Percentiles rank a stretch among this genome's conserved stretches.
These are phyloP conservation scores for Drosophila seguyi DNA, from an alignment of 1,140 invertebrate species.

Conservation along the genomic window DNA sequence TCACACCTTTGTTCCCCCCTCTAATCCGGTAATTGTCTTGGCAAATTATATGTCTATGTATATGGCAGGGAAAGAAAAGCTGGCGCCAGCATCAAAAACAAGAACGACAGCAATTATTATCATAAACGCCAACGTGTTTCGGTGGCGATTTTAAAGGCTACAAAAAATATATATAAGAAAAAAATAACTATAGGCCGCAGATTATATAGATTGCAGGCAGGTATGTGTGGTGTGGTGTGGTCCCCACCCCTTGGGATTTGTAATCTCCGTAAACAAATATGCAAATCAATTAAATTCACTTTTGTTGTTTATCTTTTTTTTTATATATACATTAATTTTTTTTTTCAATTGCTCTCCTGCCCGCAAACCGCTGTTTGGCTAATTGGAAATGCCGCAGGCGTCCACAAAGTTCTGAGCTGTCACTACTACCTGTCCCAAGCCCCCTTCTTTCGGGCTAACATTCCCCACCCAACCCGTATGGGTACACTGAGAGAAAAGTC, in stretches of 20 bases:
- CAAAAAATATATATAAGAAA: constrained; percentile 3
- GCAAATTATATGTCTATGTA: constrained; percentile 59
- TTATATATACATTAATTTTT: constrained; percentile 15
- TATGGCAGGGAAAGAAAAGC: constrained; percentile 50
- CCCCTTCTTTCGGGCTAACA: constrained; percentile 11
- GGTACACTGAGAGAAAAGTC: not conserved
- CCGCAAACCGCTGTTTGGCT: constrained; percentile 59
- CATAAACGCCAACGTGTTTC: constrained; percentile 62
- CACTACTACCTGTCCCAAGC: constrained; percentile 25
- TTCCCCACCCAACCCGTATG: not conserved
- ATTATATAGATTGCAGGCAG: constrained; percentile 21
- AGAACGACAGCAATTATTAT: constrained; percentile 32
- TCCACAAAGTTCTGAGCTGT: constrained; percentile 46
- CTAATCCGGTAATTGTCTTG: constrained; percentile 32
- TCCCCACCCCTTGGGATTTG: constrained; percentile 13
- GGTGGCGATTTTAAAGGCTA: constrained; percentile 26
- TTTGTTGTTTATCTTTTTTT: constrained; percentile 54
- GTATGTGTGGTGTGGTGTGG: constrained; percentile 10
- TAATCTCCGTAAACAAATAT: constrained; percentile 40
- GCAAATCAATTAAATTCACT: constrained; percentile 71
- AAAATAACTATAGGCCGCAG: constrained; percentile 22
- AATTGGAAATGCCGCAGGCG: constrained; percentile 79
- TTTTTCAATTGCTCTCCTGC: constrained; percentile 13
- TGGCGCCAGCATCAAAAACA: constrained; percentile 40
- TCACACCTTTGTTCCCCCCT: not conserved